These are phyloP conservation scores for Chiroxiphia lanceolata DNA, from an alignment of 2,797 vertebrate genomes.

Conservation along the genomic window DNA sequence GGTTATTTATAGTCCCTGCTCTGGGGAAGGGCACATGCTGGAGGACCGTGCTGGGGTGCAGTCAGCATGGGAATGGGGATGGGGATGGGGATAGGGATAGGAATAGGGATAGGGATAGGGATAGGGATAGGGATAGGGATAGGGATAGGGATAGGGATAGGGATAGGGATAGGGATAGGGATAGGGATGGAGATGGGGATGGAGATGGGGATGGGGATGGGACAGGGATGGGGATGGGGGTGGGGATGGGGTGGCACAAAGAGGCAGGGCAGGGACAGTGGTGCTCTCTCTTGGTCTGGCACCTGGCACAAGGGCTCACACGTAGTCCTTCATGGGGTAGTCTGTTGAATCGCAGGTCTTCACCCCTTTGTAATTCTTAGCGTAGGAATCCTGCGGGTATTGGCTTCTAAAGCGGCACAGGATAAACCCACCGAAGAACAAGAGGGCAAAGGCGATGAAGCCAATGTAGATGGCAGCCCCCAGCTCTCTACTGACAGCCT, in stretches of 20 bases:
- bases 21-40: not conserved
- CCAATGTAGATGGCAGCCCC: slow-evolving; percentile 86
- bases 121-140: not conserved
- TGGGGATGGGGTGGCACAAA: accelerated
- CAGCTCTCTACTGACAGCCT: slow-evolving; percentile 85
- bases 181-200: not conserved
- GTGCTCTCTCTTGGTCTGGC: not conserved
- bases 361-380: slow-evolving; percentile 70
- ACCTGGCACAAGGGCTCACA: slow-evolving; percentile 57
- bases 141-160: not conserved
- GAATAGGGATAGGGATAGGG: not conserved
- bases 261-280: accelerated
- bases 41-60: accelerated
- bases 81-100: not conserved
- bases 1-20: slow-evolving; percentile 33
- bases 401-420: slow-evolving; percentile 79
- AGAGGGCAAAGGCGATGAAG: slow-evolving; percentile 81
- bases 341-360: slow-evolving; percentile 62
- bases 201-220: not conserved
- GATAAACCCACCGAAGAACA: slow-evolving; percentile 78
- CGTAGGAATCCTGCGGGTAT: slow-evolving; percentile 35
- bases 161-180: not conserved
- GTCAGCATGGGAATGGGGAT: not conserved
- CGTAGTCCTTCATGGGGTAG: slow-evolving; percentile 86
- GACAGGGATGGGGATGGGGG: not conserved